Evolutionary conservation across 1,140 invertebrate species (phyloP).

Genomic region (Probaryconus sp.): DNA sequence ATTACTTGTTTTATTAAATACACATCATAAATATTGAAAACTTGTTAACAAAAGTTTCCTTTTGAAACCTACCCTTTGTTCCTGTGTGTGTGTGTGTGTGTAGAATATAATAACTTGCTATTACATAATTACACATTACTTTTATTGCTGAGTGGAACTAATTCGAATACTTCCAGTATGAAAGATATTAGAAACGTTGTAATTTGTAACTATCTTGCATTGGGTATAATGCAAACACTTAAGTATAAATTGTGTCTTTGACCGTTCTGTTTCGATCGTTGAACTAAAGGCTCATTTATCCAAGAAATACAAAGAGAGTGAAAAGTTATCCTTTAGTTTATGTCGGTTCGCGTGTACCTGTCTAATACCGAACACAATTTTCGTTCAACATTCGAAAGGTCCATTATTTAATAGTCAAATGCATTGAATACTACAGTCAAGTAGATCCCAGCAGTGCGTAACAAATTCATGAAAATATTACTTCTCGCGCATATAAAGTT

Average conservation of each 20-base stretch:
- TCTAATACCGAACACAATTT: slow-evolving; percentile 27
- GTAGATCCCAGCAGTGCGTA: slow-evolving; percentile 48
- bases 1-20: slow-evolving; percentile 29
- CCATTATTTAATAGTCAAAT: slow-evolving; percentile 51
- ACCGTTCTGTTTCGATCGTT: too few species aligned
- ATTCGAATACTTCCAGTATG: too few species aligned
- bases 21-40: slow-evolving; percentile 20
- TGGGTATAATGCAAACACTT: too few species aligned
- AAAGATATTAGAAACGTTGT: too few species aligned
- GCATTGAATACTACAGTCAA: slow-evolving; percentile 48
- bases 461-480: slow-evolving; percentile 56
- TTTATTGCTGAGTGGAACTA: too few species aligned
- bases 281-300: too few species aligned
- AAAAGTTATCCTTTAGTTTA: slow-evolving; percentile 25
- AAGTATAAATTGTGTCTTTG: too few species aligned
- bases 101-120: too few species aligned
- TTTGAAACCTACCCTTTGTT: too few species aligned
- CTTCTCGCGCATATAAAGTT: slow-evolving; percentile 43
- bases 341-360: slow-evolving; percentile 7
- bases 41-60: slow-evolving; percentile 38
- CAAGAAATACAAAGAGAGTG: slow-evolving; percentile 13
- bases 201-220: too few species aligned
- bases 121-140: too few species aligned
- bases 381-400: slow-evolving; percentile 42
- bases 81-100: too few species aligned